Evolutionary conservation across 2,888 invertebrate species (phyloP).

Genomic region (Scaptomyza cyrtandrae): DNA sequence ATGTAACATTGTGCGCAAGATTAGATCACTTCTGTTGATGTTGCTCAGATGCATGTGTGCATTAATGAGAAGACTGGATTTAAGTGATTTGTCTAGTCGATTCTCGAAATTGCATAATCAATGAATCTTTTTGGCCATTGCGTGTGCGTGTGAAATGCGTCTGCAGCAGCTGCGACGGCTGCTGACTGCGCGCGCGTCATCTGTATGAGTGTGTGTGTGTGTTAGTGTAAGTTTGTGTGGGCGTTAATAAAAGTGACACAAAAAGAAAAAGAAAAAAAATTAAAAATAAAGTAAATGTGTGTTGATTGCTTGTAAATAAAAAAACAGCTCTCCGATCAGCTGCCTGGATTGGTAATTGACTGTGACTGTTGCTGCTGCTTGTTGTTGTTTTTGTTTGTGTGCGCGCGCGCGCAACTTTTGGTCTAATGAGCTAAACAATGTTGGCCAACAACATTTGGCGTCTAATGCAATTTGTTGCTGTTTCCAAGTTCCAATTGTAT

Average conservation of each 20-base stretch:
- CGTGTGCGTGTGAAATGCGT: constrained; percentile 60
- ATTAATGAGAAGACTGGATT: constrained; percentile 14
- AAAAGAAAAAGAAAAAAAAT: constrained; percentile 16
- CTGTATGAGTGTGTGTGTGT: constrained; percentile 19
- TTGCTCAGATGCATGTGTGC: constrained; percentile 12
- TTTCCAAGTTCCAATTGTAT: constrained; percentile 26
- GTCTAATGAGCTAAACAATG: constrained; percentile 17
- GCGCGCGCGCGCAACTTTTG: constrained; percentile 44
- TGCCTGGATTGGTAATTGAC: constrained; percentile 15
- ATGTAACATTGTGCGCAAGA: constrained; percentile 43
- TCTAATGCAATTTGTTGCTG: constrained; percentile 28
- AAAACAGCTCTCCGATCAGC: constrained; percentile 22
- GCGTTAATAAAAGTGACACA: constrained; percentile 52
- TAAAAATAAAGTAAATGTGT: constrained; percentile 43
- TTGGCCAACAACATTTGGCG: constrained; percentile 37
- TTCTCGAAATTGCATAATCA: constrained; percentile 58
- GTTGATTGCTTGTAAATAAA: constrained; percentile 27
- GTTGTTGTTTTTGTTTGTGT: constrained; percentile 12
- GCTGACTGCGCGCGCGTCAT: constrained; percentile 60
- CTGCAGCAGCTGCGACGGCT: constrained; percentile 36
- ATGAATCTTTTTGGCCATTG: constrained; percentile 45
- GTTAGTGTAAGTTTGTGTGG: constrained; percentile 27
- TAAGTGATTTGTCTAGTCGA: constrained; percentile 26
- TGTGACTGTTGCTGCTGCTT: constrained; percentile 8
- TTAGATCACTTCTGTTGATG: constrained; percentile 56